Evolutionary conservation across 2,888 invertebrate genomes (phyloP).

Genomic region (Mimachlamys varia): DNA sequence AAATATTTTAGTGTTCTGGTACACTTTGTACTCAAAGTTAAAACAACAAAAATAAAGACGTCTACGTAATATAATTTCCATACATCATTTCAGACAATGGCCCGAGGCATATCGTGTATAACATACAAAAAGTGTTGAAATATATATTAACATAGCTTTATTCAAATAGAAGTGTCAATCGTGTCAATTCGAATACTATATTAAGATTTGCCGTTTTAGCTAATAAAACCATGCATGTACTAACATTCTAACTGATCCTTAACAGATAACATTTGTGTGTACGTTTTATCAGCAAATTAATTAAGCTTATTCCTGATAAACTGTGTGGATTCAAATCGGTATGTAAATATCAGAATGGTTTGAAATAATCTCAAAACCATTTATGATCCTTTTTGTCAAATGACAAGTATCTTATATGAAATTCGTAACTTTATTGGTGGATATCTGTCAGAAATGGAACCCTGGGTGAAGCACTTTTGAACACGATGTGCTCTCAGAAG

Average conservation of each 20-base stretch:
- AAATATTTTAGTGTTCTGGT: background rate
- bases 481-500: too few relatives aligned
- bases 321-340: background rate
- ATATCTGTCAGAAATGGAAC: too few relatives aligned
- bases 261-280: background rate
- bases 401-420: too few relatives aligned
- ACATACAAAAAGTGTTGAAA: background rate
- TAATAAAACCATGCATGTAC: background rate
- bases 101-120: background rate
- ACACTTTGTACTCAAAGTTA: background rate
- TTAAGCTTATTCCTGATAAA: background rate
- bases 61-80: background rate
- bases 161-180: background rate
- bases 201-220: background rate
- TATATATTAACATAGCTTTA: background rate
- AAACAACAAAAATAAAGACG: background rate
- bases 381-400: too few relatives aligned
- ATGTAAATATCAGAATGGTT: background rate
- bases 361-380: too few relatives aligned
- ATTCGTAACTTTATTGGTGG: too few relatives aligned
- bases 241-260: background rate
- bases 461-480: too few relatives aligned
- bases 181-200: too few relatives aligned
- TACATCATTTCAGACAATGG: background rate
- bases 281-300: conserved; percentile 1